These are phyloP conservation scores for Festucalex cinctus DNA, from an alignment of 2,113 vertebrate genomes.

Conservation along the genomic window DNA sequence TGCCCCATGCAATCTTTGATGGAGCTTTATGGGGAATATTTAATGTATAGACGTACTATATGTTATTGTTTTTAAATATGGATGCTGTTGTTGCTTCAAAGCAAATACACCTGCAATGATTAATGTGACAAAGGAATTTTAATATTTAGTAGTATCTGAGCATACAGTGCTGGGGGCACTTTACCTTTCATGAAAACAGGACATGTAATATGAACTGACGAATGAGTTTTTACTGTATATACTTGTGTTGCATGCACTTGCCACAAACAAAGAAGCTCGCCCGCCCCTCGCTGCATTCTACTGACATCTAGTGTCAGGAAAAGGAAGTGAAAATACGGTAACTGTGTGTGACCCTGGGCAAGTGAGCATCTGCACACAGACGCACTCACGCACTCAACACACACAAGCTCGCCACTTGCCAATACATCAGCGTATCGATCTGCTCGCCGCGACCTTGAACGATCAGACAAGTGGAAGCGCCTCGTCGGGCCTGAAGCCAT, in stretches of 20 bases:
- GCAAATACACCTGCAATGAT: conserved; percentile 16
- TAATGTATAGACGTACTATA: conserved; percentile 18
- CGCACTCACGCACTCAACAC: background rate
- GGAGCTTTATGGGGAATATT: conserved; percentile 11
- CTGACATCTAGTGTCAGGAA: conserved; percentile 65
- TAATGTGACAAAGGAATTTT: conserved; percentile 24
- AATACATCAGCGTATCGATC: conserved; percentile 63
- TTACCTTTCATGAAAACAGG: background rate
- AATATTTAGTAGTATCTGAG: conserved; percentile 5
- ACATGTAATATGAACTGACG: background rate
- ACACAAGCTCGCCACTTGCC: conserved; percentile 30
- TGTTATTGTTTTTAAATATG: conserved; percentile 31
- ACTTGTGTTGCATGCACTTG: background rate
- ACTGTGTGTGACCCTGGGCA: conserved; percentile 34
- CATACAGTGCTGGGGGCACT: background rate
- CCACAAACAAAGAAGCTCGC: conserved; percentile 40
- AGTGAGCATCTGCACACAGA: conserved; percentile 22
- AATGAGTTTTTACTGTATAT: background rate
- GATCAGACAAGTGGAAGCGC: conserved; percentile 59
- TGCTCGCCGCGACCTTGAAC: conserved; percentile 58
- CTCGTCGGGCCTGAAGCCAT: conserved; percentile 52
- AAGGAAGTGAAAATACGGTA: conserved; percentile 31
- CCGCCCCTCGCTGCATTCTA: conserved; percentile 39
- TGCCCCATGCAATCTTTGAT: conserved; percentile 30
- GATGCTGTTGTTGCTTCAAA: conserved; percentile 23